Percentiles rank a stretch among this genome's conserved stretches.
Conservation (phyloP, 2,797 vertebrate genomes). For the Phalloptychus januarius region DNA sequence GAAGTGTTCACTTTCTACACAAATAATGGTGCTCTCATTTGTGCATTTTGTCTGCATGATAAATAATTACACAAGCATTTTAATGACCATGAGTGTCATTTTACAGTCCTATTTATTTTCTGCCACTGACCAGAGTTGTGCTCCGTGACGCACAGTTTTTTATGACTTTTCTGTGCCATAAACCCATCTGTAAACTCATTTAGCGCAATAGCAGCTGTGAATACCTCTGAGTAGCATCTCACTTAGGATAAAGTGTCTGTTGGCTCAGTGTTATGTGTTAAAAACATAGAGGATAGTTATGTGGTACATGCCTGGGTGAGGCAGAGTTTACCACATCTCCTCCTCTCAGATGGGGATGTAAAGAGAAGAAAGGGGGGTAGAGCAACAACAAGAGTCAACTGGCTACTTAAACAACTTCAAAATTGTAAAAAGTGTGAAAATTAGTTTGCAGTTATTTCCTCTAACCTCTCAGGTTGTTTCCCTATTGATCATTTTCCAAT, state of each 20-base stretch:
- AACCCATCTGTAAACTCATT: neutral
- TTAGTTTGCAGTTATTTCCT: slow-evolving; percentile 42
- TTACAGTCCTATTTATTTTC: neutral
- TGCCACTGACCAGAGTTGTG: neutral
- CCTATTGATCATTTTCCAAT: slow-evolving; percentile 30
- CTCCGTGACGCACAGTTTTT: neutral
- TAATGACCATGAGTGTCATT: slow-evolving; percentile 3
- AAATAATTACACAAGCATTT: neutral
- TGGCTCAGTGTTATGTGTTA: neutral
- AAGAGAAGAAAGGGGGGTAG: no score
- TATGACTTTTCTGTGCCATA: neutral
- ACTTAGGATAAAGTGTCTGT: neutral
- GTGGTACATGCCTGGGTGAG: neutral
- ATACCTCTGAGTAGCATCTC: neutral
- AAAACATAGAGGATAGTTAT: neutral
- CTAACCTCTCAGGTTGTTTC: slow-evolving; percentile 40
- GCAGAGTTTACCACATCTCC: slow-evolving; percentile 31
- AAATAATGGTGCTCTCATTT: neutral
- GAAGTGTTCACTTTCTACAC: neutral
- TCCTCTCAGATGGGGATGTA: no score
- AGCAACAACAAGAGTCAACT: no score
- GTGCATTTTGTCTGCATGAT: neutral
- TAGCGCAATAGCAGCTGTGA: neutral
- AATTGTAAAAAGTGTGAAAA: slow-evolving; percentile 32
- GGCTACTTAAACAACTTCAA: slow-evolving; percentile 51